Evolutionary conservation across 2,888 invertebrate species (phyloP), one percentile per base, ranked within the genome.

Genomic region (Tolmerus cingulatus): DNA sequence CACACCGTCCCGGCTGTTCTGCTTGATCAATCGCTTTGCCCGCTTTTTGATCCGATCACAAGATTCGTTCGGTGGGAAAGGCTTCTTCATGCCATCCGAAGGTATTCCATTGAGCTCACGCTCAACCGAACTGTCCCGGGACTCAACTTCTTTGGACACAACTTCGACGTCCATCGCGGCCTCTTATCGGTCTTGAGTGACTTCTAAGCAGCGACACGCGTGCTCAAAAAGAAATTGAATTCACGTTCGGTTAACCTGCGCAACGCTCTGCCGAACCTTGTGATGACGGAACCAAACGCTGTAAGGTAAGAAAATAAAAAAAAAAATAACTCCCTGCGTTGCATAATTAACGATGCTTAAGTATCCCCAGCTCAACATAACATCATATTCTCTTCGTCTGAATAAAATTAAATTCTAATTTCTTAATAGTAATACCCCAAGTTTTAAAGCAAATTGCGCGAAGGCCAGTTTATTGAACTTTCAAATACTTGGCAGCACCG

Each of bases 1-100:
- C 16, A 92, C 90, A 89, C 90, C 92, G 88, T 94, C 94, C 14
- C 93, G 91, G 89, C 92, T 92, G 87, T 91, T 92, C 88, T 93
- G 92, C 90, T 92, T 91, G 55, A 91, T 90, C 5, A 91, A 90
- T 79, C 93, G 92, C 86, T 91, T 92, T 34, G 92, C 93, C 89
- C 91, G 91, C 74, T 91, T 91, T 88, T 92, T 93, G 87, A 92
- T 90, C 86, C 93, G 91, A 88, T 91, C 91, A 43, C 90, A 90
- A 57, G 87, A 89, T 76, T 92, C 92, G 57, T 89, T 90, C 8
- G 91, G 91, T 8, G 91, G 91, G 66, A 91, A 87, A 3, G 92
- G 92, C 87, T 92, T 92, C 88, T 92, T 92, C 84, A 92, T 92
- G 34, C 89, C 90, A 85, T 90, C 90, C 43, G 76, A 76, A 27